Base-by-base conservation (phyloP, 2,797 vertebrate genomes). In the Pangasius macronema region DNA sequence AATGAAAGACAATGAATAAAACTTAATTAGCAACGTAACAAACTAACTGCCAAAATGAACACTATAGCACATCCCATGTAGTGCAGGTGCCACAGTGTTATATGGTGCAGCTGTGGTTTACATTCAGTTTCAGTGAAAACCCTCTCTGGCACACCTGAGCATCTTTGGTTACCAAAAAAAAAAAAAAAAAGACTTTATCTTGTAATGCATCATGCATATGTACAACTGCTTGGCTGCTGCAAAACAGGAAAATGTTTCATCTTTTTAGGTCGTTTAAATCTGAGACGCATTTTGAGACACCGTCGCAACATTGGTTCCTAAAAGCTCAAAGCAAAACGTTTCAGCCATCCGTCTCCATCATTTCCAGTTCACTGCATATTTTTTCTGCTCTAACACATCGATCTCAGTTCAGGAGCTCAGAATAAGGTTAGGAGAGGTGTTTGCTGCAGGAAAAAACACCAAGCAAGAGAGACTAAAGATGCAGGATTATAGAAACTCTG, bases 21-120 rank as follows among this genome's bases (percentile, higher is more conserved):
- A 22, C 18, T 13, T 36, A 55, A 39, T 61, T 27, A 27, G 33
- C 55, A 27, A 57, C 1, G 1, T 4, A n/a, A 82, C 14, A 42
- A 63, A 16, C 18, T 0, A 39, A 39, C 55, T 39, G 22, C 55
- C 11, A 24, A 24, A 59, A 42, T 22, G 13, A 46, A n/a, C 36
- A 49, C 11, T 7, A n/a, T 42, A 14, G 5, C 30, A 27, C 77
- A 61, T 61, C 36, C 55, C 24, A 63, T 6, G 8, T 6, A 30
- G 13, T 76, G 72, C 53, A 76, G 83, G 70, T 75, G 83, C 61
- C 53, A 27, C 36, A 0, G 53, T 2, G 73, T 10, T 51, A 61
- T 33, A 57, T 75, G 73, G 42, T 24, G 84, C 42, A 77, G 3
- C 72, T 77, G 73, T 27, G 84, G 73, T 85, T 85, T 49, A 51